phyloP scores from a whole-genome alignment of 1,140 invertebrate genomes.

The Steinernema khuongi region DNA sequence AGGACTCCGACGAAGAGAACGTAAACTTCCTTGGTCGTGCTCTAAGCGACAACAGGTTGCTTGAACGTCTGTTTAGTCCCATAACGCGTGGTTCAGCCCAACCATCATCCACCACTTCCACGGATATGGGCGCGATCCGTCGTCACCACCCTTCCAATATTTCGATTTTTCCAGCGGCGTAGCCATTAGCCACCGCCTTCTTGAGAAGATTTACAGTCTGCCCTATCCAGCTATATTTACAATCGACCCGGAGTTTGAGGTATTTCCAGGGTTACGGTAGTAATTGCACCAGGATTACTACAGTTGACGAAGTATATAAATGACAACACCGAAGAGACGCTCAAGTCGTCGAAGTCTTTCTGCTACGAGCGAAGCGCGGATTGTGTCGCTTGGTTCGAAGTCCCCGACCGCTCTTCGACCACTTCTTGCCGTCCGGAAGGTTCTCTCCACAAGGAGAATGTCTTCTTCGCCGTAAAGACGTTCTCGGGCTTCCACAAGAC shows the following conservation, averaged over 20 bases:
- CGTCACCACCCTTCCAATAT: conserved; percentile 26
- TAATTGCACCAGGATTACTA: not conserved
- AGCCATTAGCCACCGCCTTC: conserved; percentile 20
- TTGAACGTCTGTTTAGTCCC: not conserved
- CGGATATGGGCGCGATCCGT: conserved; percentile 19
- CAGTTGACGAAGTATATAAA: conserved; percentile 13
- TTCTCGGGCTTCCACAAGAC: conserved; percentile 26
- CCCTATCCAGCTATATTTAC: conserved; percentile 24
- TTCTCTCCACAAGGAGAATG: not conserved
- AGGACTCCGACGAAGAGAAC: not conserved
- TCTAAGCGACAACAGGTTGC: conserved; percentile 25
- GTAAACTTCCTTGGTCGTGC: conserved; percentile 25
- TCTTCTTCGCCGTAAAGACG: conserved; percentile 26
- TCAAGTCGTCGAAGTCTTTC: not conserved
- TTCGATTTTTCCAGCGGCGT: conserved; percentile 31
- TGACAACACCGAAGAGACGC: not conserved
- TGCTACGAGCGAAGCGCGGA: conserved; percentile 19
- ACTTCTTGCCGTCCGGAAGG: not conserved
- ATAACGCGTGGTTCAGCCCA: conserved; percentile 21
- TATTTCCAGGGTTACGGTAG: not conserved
- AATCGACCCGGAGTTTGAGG: conserved; percentile 34
- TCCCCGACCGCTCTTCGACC: not conserved
- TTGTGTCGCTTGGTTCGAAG: conserved; percentile 12
- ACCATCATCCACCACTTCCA: conserved; percentile 43
- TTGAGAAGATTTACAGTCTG: conserved; percentile 13